Conservation (phyloP, 2,113 vertebrate genomes). For the Dicrurus megarhynchus region DNA sequence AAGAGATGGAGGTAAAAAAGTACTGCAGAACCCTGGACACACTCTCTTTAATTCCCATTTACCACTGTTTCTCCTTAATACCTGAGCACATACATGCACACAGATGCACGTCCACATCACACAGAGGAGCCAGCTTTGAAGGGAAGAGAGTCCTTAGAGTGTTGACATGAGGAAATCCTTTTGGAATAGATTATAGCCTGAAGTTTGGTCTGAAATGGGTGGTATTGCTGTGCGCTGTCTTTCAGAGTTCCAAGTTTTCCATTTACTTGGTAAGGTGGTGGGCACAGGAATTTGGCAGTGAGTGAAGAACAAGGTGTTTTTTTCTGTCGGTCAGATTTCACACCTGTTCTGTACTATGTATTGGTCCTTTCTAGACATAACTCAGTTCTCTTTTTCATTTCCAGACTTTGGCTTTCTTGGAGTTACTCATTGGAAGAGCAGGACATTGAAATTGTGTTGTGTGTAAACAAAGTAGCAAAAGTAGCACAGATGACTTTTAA, state of each 20-base stretch:
- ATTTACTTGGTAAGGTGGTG: background rate
- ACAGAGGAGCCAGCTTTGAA: background rate
- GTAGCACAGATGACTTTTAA: background rate
- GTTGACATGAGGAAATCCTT: background rate
- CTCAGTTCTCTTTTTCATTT: background rate
- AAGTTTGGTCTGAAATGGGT: background rate
- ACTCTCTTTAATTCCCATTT: background rate
- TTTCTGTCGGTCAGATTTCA: accelerated
- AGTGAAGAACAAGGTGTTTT: background rate
- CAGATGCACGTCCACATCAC: too few relatives aligned
- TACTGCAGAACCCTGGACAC: background rate
- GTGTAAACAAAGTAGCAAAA: background rate
- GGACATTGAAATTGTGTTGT: background rate
- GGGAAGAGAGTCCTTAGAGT: background rate
- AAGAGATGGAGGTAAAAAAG: background rate
- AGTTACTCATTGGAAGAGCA: background rate
- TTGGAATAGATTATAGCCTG: background rate
- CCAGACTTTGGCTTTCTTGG: background rate
- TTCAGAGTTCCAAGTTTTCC: background rate
- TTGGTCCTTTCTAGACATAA: background rate
- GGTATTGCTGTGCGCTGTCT: background rate
- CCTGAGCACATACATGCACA: accelerated
- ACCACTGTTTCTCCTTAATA: background rate
- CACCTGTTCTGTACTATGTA: background rate
- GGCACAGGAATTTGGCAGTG: background rate